phyloP scores from a whole-genome alignment of 2,113 vertebrate genomes.

The Malurus elegans region DNA sequence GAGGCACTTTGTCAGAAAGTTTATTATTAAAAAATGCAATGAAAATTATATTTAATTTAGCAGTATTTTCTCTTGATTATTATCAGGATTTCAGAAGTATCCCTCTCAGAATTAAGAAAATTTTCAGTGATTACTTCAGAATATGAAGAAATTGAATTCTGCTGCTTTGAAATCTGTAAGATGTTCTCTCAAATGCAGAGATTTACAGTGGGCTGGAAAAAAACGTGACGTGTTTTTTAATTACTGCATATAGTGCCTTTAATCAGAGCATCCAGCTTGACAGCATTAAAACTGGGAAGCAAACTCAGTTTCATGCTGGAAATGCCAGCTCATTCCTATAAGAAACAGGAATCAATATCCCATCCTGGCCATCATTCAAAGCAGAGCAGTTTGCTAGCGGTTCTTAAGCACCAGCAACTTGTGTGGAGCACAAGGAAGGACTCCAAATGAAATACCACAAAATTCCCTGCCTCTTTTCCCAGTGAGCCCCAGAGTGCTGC shows the following conservation, averaged over 20 bases:
- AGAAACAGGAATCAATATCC: background rate
- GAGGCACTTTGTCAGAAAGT: background rate
- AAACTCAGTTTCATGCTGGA: background rate
- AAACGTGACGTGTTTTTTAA: background rate
- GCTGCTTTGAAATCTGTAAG: background rate
- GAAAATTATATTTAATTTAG: background rate
- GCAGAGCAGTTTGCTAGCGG: background rate
- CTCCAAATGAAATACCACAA: background rate
- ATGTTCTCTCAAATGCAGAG: background rate
- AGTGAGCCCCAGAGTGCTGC: background rate
- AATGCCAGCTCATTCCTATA: background rate
- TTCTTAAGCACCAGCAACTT: background rate
- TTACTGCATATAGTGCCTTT: background rate
- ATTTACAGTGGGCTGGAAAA: background rate
- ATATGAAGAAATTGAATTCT: background rate
- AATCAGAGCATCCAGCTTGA: background rate
- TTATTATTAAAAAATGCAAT: background rate
- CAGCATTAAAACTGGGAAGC: background rate
- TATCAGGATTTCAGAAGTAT: background rate
- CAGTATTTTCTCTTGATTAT: background rate
- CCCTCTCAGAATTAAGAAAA: background rate
- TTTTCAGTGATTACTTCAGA: background rate
- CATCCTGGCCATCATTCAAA: background rate
- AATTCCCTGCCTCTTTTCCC: background rate
- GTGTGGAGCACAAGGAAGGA: background rate